Evolutionary conservation across 2,888 invertebrate genomes (phyloP).

Genomic region (Itoplectis maculator): DNA sequence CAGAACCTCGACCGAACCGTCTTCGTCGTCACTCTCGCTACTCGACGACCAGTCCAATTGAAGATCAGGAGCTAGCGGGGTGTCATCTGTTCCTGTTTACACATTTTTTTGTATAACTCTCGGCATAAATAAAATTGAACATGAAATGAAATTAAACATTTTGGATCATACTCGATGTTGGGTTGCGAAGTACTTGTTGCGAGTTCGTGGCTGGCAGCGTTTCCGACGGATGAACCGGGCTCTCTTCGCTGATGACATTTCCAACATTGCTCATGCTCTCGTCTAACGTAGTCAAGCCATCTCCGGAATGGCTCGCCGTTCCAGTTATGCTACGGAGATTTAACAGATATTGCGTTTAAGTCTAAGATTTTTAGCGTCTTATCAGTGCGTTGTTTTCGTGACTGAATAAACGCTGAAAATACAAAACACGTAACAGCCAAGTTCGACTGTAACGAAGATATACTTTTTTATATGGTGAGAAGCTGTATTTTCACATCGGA

Average conservation of each 20-base stretch:
- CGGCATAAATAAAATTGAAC: neutral
- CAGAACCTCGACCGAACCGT: slow-evolving; percentile 85
- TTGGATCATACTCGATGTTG: slow-evolving; percentile 74
- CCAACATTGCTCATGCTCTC: slow-evolving; percentile 70
- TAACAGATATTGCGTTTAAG: slow-evolving; percentile 65
- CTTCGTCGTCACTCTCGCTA: slow-evolving; percentile 88
- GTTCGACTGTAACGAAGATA: neutral
- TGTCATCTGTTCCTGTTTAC: slow-evolving; percentile 81
- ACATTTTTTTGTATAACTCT: neutral
- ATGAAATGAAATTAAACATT: slow-evolving; percentile 5
- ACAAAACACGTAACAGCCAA: slow-evolving; percentile 35
- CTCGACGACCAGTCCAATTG: slow-evolving; percentile 91
- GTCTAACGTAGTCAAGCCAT: slow-evolving; percentile 69
- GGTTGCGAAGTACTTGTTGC: slow-evolving; percentile 73
- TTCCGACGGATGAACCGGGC: slow-evolving; percentile 70
- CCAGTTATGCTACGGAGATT: slow-evolving; percentile 76
- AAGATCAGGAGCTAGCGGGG: slow-evolving; percentile 89
- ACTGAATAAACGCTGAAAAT: slow-evolving; percentile 51
- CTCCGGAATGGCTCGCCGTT: slow-evolving; percentile 70
- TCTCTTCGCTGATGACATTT: slow-evolving; percentile 71
- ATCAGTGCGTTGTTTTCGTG: slow-evolving; percentile 41
- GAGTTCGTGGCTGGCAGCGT: slow-evolving; percentile 74
- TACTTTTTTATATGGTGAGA: neutral
- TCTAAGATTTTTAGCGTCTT: slow-evolving; percentile 47
- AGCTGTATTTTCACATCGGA: neutral